These are phyloP conservation scores for Lutjanus campechanus DNA, from an alignment of 2,797 vertebrate species.

Conservation along the genomic window DNA sequence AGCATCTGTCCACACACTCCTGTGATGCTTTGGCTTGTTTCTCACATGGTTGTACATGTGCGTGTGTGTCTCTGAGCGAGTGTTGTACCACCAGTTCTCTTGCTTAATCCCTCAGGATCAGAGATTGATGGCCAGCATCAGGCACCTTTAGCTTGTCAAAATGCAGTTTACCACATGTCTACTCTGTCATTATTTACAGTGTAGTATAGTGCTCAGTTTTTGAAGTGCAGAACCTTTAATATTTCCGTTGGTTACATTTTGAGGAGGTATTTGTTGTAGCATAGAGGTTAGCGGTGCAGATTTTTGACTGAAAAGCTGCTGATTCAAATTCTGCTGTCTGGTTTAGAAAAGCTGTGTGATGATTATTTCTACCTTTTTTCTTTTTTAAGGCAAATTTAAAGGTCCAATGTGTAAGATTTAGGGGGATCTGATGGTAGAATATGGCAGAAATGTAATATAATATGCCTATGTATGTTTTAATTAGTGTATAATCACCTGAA, in stretches of 20 bases:
- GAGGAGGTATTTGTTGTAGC: background rate
- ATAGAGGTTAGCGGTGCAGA: background rate
- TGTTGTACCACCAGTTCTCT: constrained; percentile 17
- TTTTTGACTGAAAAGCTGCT: background rate
- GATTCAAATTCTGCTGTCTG: background rate
- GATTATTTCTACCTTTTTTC: too few relatives aligned
- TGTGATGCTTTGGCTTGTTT: constrained; percentile 38
- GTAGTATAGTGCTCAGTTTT: background rate
- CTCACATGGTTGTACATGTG: constrained; percentile 68
- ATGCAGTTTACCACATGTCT: background rate
- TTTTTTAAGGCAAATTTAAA: too few relatives aligned
- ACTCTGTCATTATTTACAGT: background rate
- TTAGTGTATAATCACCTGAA: too few relatives aligned
- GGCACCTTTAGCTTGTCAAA: constrained; percentile 27
- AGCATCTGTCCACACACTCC: constrained; percentile 65
- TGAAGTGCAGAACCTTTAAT: background rate
- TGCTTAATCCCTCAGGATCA: constrained; percentile 55
- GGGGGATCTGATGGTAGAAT: too few relatives aligned
- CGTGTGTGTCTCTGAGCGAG: constrained; percentile 19
- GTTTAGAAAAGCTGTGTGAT: background rate
- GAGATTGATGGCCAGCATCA: constrained; percentile 21
- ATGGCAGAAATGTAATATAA: too few relatives aligned
- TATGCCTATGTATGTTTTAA: too few relatives aligned
- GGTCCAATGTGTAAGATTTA: too few relatives aligned
- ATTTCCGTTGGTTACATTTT: background rate